Conservation (phyloP, 2,888 invertebrate species). For the Tineola bisselliella region DNA sequence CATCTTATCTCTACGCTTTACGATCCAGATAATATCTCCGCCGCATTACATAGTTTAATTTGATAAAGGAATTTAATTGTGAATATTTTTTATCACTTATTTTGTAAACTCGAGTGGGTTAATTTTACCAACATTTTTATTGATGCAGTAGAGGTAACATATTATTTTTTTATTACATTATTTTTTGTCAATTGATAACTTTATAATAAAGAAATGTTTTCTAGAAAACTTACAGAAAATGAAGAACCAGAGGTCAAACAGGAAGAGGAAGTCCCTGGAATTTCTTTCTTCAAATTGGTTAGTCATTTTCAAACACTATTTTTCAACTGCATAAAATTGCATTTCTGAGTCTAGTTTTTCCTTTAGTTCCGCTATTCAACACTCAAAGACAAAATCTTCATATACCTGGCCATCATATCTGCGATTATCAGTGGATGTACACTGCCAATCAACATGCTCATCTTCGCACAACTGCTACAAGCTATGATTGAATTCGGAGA, state of each 20-base stretch:
- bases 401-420: constrained; percentile 65
- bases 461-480: constrained; percentile 73
- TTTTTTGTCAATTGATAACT: no score
- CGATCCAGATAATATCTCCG: not conserved
- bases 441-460: constrained; percentile 73
- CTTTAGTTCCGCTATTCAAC: constrained; percentile 76
- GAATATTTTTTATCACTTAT: no score
- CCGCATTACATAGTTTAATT: not conserved
- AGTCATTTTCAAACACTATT: constrained; percentile 26
- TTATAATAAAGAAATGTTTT: not conserved
- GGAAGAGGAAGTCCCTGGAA: constrained; percentile 42
- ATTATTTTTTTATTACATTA: no score
- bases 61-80: not conserved
- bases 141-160: no score
- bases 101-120: no score
- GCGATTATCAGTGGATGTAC: constrained; percentile 70
- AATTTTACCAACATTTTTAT: no score
- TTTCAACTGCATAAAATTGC: not conserved
- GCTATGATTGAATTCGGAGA: constrained; percentile 68
- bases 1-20: not conserved
- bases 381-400: constrained; percentile 62
- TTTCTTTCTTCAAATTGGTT: constrained; percentile 50
- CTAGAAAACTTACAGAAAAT: constrained; percentile 6
- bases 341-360: not conserved
- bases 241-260: not conserved